These are phyloP conservation scores for Oriolus oriolus DNA, from an alignment of 2,113 vertebrate species.

Conservation along the genomic window DNA sequence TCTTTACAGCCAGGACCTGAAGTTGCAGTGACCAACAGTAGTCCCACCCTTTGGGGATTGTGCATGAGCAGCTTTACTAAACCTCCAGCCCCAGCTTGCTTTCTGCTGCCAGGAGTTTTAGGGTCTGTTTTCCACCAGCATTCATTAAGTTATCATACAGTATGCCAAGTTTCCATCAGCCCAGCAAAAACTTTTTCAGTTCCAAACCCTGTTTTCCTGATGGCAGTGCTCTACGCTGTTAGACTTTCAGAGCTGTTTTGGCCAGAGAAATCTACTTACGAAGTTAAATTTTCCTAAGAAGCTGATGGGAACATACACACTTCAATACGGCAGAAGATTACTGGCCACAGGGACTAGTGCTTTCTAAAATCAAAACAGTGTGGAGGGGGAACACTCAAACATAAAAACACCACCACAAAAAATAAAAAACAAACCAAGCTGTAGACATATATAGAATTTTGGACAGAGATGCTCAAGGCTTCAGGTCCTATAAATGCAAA, in stretches of 20 bases:
- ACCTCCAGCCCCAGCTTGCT: not conserved
- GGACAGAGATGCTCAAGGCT: not conserved
- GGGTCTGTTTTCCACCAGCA: slow-evolving; percentile 41
- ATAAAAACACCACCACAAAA: not conserved
- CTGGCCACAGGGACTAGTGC: not conserved
- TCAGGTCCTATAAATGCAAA: not conserved
- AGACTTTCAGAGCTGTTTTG: not conserved
- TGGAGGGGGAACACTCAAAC: not conserved
- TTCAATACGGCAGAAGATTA: not conserved
- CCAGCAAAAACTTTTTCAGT: slow-evolving; percentile 24
- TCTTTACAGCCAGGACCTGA: not conserved
- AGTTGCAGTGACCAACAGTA: not conserved
- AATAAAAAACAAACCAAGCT: not conserved
- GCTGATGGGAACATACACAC: not conserved
- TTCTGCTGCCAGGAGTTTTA: slow-evolving; percentile 20
- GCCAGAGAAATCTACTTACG: not conserved
- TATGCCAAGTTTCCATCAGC: slow-evolving; percentile 46
- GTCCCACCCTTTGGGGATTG: not conserved
- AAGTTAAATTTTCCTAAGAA: slow-evolving; percentile 21
- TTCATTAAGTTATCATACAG: slow-evolving; percentile 31
- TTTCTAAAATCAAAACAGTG: not conserved
- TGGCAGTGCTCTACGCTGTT: not conserved
- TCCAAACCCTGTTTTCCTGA: slow-evolving; percentile 19
- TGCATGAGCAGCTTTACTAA: slow-evolving; percentile 17
- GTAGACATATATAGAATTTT: not conserved